phyloP scores from a whole-genome alignment of 2,113 vertebrate genomes.

The Eonycteris spelaea region DNA sequence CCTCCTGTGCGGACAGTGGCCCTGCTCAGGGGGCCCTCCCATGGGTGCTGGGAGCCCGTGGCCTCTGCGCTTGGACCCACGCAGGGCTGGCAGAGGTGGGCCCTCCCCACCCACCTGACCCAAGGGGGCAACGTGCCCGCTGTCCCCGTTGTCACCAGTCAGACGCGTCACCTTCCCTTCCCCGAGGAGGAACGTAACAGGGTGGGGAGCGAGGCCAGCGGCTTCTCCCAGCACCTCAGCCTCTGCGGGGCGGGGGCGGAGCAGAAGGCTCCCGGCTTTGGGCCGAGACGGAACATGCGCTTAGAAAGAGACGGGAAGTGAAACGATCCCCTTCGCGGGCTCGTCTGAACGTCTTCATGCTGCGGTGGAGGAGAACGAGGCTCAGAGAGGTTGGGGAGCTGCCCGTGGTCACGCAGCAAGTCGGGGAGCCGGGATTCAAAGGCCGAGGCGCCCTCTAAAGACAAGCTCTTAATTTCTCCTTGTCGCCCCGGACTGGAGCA shows the following conservation, averaged over 20 bases:
- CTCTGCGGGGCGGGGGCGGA: not conserved
- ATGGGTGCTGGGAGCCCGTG: rapidly evolving
- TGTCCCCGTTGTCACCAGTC: too few relatives aligned
- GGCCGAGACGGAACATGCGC: too few relatives aligned
- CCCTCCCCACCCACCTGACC: not conserved
- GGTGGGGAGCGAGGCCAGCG: not conserved
- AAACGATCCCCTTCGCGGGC: not conserved
- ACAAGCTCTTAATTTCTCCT: not conserved
- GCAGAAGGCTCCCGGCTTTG: not conserved
- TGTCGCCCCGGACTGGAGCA: not conserved
- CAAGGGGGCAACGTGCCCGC: rapidly evolving
- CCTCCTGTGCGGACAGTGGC: not conserved
- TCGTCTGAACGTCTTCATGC: not conserved
- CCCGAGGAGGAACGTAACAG: too few relatives aligned
- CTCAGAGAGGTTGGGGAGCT: not conserved
- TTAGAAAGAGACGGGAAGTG: not conserved
- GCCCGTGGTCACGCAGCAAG: not conserved
- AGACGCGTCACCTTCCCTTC: too few relatives aligned
- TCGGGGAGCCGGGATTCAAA: not conserved
- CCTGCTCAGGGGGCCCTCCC: rapidly evolving
- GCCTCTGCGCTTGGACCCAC: not conserved
- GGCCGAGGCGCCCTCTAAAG: too few relatives aligned
- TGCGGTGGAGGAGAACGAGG: not conserved
- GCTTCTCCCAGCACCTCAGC: not conserved
- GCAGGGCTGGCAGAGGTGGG: rapidly evolving